Evolutionary conservation across 2,113 vertebrate genomes (phyloP).

Genomic region (Antechinus flavipes): DNA sequence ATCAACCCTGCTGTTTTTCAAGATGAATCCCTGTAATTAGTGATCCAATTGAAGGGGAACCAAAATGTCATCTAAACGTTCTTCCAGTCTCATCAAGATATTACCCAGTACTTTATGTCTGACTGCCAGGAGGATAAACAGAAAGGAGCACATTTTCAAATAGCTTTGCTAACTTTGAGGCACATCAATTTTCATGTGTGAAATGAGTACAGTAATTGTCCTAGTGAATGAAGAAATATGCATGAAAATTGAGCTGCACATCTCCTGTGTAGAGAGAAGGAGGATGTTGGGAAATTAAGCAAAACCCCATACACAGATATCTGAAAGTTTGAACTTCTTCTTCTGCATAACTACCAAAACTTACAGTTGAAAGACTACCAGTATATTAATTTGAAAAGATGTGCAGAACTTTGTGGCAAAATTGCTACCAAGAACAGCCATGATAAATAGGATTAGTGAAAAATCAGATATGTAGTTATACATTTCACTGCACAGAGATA

Average conservation of each 20-base stretch:
- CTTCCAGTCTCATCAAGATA: conserved; percentile 49
- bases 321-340: not conserved
- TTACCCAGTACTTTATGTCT: conserved; percentile 57
- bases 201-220: conserved; percentile 58
- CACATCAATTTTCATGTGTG: conserved; percentile 47
- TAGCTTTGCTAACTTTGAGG: conserved; percentile 61
- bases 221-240: conserved; percentile 12
- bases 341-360: not conserved
- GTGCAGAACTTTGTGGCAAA: not conserved
- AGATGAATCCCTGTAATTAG: conserved; percentile 44
- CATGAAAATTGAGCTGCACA: conserved; percentile 37
- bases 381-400: not conserved
- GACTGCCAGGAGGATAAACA: conserved; percentile 61
- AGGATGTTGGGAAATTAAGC: not conserved
- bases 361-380: conserved; percentile 2
- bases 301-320: not conserved
- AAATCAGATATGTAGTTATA: not conserved
- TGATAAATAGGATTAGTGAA: not conserved
- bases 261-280: conserved; percentile 15
- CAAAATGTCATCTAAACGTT: conserved; percentile 46
- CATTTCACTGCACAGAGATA: not conserved
- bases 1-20: conserved; percentile 36
- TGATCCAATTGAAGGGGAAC: conserved; percentile 48
- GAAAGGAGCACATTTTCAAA: conserved; percentile 54
- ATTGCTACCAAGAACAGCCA: conserved; percentile 6